These are phyloP conservation scores for Hanleya hanleyi DNA, from an alignment of 2,888 invertebrate genomes.

Conservation along the genomic window DNA sequence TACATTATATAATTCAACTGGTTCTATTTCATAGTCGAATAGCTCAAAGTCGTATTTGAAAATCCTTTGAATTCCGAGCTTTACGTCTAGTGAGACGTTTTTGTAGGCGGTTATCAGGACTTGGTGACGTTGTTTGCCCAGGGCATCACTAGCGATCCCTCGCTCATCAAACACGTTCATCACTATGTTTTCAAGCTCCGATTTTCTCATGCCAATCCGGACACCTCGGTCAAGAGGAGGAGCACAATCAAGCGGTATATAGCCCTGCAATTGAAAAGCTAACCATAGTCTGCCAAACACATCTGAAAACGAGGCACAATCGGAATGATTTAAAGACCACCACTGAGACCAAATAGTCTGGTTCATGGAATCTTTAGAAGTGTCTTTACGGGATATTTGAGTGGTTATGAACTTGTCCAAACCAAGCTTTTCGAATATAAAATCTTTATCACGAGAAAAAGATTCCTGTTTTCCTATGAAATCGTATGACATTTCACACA, in stretches of 20 bases:
- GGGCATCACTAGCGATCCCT: too few relatives aligned
- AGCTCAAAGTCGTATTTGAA: too few relatives aligned
- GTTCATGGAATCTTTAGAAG: neutral
- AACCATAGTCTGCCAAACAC: neutral
- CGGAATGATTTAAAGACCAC: neutral
- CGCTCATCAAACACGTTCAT: too few relatives aligned
- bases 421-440: conserved; percentile 22
- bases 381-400: neutral
- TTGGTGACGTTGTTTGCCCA: too few relatives aligned
- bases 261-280: conserved; percentile 2
- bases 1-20: too few relatives aligned
- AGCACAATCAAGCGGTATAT: neutral
- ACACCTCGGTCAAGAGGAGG: too few relatives aligned
- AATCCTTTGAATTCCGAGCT: too few relatives aligned
- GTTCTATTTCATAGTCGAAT: too few relatives aligned
- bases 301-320: neutral
- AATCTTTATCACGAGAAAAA: conserved; percentile 38
- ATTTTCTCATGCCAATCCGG: too few relatives aligned
- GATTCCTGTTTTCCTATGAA: conserved; percentile 46
- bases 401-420: neutral
- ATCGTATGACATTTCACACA: conserved; percentile 40
- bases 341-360: neutral
- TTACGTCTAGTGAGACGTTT: too few relatives aligned
- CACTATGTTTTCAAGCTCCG: too few relatives aligned
- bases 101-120: too few relatives aligned